These are phyloP conservation scores for Thunnus albacares DNA, from an alignment of 2,797 vertebrate genomes.

Conservation along the genomic window DNA sequence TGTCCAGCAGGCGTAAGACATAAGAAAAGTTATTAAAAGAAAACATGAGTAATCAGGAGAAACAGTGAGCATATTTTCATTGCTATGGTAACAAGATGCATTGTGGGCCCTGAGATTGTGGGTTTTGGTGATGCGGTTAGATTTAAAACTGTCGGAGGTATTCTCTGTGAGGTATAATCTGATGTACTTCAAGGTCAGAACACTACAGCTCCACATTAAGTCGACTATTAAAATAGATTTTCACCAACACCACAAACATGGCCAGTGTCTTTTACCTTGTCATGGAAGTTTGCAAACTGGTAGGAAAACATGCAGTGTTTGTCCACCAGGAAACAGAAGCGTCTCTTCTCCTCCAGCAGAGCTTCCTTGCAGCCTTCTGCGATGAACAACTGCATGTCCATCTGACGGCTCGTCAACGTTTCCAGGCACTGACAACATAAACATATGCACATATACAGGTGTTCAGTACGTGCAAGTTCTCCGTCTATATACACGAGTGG, in stretches of 20 bases:
- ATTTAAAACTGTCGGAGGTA: not conserved
- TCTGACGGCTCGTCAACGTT: conserved; percentile 90
- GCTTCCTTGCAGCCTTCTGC: conserved; percentile 96
- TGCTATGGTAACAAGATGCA: conserved; percentile 46
- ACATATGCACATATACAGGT: conserved; percentile 14
- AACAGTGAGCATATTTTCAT: conserved; percentile 30
- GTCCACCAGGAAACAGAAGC: conserved; percentile 98
- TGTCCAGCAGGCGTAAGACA: conserved; percentile 45
- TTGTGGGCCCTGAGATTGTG: not conserved
- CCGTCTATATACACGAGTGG: not conserved
- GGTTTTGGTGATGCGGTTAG: conserved; percentile 7
- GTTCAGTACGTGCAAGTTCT: not conserved
- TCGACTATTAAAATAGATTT: not conserved
- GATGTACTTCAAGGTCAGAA: not conserved
- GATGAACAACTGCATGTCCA: conserved; percentile 95
- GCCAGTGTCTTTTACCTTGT: conserved; percentile 85
- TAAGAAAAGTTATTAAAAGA: conserved; percentile 39
- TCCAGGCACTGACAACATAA: conserved; percentile 81
- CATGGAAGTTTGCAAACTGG: conserved; percentile 89
- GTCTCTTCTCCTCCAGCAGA: conserved; percentile 95
- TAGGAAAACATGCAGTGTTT: conserved; percentile 95
- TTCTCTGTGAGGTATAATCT: not conserved
- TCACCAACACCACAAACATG: not conserved
- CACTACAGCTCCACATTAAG: not conserved
- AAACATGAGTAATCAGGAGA: conserved; percentile 37